Conservation (phyloP, 1,140 invertebrate species). For the Babylonia areolata region DNA sequence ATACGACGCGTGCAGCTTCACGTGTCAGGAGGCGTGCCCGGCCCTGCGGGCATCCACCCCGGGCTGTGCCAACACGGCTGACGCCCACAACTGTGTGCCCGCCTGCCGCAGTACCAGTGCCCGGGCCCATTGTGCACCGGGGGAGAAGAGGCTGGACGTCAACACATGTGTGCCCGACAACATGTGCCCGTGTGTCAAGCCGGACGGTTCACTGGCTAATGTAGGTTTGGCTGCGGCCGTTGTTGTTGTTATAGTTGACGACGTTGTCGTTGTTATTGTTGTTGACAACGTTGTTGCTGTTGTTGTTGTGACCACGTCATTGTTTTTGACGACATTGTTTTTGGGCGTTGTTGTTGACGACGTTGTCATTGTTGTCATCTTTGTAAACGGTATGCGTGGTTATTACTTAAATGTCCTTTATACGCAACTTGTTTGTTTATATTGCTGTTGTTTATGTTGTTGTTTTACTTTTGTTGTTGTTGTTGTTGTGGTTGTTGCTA, state of each 20-base stretch:
- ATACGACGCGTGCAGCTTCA: conserved; percentile 51
- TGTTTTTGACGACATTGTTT: too few relatives aligned
- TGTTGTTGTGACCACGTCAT: background rate
- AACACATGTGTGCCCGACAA: conserved; percentile 55
- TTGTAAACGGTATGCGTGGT: too few relatives aligned
- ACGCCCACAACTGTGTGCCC: conserved; percentile 52
- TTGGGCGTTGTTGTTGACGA: too few relatives aligned
- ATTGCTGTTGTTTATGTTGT: too few relatives aligned
- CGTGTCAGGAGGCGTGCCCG: conserved; percentile 59
- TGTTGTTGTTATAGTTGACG: background rate
- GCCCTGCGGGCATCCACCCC: conserved; percentile 35
- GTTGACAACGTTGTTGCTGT: too few relatives aligned
- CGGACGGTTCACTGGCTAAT: conserved; percentile 59
- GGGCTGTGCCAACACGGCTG: conserved; percentile 33
- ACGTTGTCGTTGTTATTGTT: too few relatives aligned
- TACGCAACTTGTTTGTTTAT: too few relatives aligned
- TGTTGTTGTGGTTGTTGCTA: too few relatives aligned
- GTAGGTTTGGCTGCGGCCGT: conserved; percentile 35
- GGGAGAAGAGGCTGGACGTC: conserved; percentile 55
- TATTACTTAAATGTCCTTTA: too few relatives aligned
- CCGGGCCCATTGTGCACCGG: conserved; percentile 41
- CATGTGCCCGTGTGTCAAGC: conserved; percentile 63
- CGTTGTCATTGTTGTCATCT: too few relatives aligned
- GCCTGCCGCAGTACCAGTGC: conserved; percentile 43
- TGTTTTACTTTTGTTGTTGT: too few relatives aligned